Conservation (phyloP, 2,113 vertebrate genomes). For the Rhinoptilus africanus region DNA sequence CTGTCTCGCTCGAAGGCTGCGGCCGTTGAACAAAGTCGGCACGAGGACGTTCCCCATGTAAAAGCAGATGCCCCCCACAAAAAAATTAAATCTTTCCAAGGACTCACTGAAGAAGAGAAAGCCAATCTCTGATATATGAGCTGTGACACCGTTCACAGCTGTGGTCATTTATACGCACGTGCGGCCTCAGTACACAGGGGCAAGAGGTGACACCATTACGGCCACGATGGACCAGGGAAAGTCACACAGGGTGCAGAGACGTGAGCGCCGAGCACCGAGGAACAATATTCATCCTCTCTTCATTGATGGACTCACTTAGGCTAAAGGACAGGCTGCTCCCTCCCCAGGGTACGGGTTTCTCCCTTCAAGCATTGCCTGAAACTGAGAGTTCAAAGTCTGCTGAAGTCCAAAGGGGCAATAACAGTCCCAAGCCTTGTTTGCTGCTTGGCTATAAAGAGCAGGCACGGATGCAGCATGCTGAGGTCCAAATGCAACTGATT, state of each 20-base stretch:
- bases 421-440: neutral
- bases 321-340: neutral
- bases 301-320: neutral
- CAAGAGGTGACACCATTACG: neutral
- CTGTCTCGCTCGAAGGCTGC: neutral
- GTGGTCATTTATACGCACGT: rapidly evolving
- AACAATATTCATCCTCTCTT: neutral
- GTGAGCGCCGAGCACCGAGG: rapidly evolving
- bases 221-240: neutral
- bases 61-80: neutral
- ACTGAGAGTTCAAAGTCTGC: neutral
- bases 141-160: rapidly evolving
- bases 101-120: neutral
- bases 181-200: neutral
- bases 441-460: neutral
- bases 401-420: neutral
- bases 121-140: neutral
- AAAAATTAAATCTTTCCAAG: neutral
- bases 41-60: neutral
- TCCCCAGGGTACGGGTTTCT: neutral
- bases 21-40: neutral
- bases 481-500: neutral
- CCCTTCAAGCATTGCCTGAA: neutral
- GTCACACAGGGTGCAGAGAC: neutral
- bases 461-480: neutral